Base-by-base conservation (phyloP, 2,797 vertebrate species). In the Nannoperca australis region DNA sequence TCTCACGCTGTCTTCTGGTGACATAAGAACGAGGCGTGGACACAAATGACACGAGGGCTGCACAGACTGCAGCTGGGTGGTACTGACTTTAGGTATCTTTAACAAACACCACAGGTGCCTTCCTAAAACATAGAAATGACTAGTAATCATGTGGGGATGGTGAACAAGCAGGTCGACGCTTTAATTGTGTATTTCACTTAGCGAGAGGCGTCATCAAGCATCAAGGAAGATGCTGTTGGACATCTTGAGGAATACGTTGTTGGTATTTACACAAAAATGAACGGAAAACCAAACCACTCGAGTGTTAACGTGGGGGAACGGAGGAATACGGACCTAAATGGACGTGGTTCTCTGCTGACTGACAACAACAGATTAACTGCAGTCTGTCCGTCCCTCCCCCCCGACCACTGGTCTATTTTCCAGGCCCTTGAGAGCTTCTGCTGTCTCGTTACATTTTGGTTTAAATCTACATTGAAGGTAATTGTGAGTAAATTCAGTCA, bases 401-500 rank as follows among this genome's bases (percentile, higher is more conserved):
- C 32, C 6, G 32, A 7, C 32, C 32, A 7, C 32, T 0, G 3
- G 3, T 32, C 32, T 32, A 6, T 32, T 32, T 34, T 34, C 4
- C 32, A 34, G 32, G 32, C 32, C 32, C 32, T 34, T 34, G 5
- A 7, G 32, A 6, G 32, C 32, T 27, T 27, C 24, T 27, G 8
- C 54, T 13, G 42, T 10, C 10, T 17, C 15, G 6, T 55, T 18
- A 1, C n/a, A 27, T 55, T 70, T n/a, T 44, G 51, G n/a, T 45
- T 65, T 10, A 8, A 82, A 71, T 51, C 24, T 11, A 40, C 42
- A 56, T 22, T 53, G 49, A 55, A 73, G 24, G 7, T 36, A 70
- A 34, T 5, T 55, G 40, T 13, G 22, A 54, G 30, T 32, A 81
- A 81, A 70, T 73, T 65, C 47, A 27, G 36, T 42, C 5, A 40